phyloP scores from a whole-genome alignment of 2,797 vertebrate species.

The Crypturellus tataupa region DNA sequence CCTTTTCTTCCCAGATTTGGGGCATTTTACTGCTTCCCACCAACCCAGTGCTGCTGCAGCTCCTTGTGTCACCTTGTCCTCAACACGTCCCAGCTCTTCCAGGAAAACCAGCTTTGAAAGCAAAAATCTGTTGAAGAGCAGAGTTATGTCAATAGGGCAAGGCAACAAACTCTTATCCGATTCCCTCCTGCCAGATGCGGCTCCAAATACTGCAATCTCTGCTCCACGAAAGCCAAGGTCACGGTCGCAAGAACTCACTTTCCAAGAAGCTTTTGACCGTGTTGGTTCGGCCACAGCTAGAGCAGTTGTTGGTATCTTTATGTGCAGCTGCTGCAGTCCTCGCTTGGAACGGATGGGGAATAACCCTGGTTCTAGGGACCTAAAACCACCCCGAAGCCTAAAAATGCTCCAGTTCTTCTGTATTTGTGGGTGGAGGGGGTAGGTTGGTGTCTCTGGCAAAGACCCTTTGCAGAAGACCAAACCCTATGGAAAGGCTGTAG shows the following conservation, averaged over 20 bases:
- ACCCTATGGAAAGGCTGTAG: background rate
- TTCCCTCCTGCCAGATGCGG: background rate
- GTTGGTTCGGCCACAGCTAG: background rate
- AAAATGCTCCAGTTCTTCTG: background rate
- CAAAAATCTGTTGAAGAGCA: background rate
- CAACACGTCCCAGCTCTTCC: background rate
- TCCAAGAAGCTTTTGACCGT: background rate
- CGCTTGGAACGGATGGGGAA: rapidly evolving
- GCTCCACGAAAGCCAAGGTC: background rate
- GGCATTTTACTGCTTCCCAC: background rate
- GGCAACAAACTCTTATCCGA: background rate
- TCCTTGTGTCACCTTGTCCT: background rate
- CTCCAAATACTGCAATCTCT: rapidly evolving
- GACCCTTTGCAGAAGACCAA: background rate
- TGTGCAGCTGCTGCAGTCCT: background rate
- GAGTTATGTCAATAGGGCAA: background rate
- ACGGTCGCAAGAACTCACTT: rapidly evolving
- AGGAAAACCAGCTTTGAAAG: background rate
- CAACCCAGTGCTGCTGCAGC: background rate
- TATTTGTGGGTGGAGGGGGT: background rate
- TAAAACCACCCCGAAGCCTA: background rate
- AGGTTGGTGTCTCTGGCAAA: background rate
- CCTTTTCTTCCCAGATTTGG: background rate
- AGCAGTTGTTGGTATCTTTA: background rate
- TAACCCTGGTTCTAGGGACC: background rate